Conservation (phyloP, 2,888 invertebrate species). For the Choristoneura rosaceana region DNA sequence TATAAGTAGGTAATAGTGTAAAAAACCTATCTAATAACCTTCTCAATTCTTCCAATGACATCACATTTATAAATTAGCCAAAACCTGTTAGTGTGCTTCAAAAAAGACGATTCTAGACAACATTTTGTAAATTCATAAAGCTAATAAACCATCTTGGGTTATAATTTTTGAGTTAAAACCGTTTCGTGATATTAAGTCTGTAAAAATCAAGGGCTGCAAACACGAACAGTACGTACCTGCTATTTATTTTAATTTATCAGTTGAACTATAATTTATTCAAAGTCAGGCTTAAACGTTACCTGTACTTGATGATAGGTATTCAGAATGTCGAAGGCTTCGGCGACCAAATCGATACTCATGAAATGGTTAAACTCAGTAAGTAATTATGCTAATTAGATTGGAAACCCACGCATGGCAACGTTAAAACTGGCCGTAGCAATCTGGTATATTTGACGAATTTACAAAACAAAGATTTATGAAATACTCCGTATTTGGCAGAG, state of each 20-base stretch:
- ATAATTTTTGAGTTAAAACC: neutral
- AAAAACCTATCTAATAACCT: too few species aligned
- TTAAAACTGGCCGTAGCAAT: neutral
- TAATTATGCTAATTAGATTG: slow-evolving; percentile 21
- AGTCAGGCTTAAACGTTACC: slow-evolving; percentile 5
- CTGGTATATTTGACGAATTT: neutral
- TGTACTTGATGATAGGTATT: slow-evolving; percentile 7
- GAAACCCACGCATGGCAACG: slow-evolving; percentile 9
- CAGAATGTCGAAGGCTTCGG: slow-evolving; percentile 55
- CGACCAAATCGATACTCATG: slow-evolving; percentile 65
- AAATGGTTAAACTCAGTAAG: slow-evolving; percentile 52
- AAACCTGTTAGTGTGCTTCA: too few species aligned
- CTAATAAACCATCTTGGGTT: neutral
- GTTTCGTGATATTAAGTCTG: neutral
- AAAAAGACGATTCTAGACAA: neutral
- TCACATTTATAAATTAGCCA: too few species aligned
- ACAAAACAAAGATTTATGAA: neutral
- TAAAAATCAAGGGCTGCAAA: neutral
- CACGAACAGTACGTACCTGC: neutral
- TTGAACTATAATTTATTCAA: neutral
- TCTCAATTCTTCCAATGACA: too few species aligned
- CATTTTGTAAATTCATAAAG: neutral
- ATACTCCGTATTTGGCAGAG: too few species aligned
- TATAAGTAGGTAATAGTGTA: too few species aligned
- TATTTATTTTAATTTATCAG: neutral